A percentile compares a stretch with the other conserved stretches of the same genome.
These are phyloP conservation scores for Propithecus coquereli DNA, from an alignment of 2,113 vertebrate genomes.

Conservation along the genomic window DNA sequence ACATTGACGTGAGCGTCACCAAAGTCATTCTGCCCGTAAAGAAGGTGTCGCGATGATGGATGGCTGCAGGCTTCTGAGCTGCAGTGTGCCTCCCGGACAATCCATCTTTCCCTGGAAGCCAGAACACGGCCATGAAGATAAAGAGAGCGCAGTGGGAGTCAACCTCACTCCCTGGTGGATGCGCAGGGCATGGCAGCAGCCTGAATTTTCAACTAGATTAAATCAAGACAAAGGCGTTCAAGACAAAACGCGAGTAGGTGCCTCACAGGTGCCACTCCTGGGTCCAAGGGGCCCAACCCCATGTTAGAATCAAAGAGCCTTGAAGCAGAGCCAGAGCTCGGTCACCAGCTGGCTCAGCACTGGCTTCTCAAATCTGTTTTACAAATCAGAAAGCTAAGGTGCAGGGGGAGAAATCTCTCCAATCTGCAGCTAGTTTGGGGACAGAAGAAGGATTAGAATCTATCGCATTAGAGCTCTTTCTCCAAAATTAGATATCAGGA, in stretches of 20 bases:
- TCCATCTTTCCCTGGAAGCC: slow-evolving; percentile 25
- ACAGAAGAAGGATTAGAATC: background rate
- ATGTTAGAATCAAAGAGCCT: background rate
- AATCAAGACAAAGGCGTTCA: background rate
- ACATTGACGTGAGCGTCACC: background rate
- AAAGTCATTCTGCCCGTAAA: slow-evolving; percentile 59
- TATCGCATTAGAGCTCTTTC: background rate
- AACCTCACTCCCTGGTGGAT: background rate
- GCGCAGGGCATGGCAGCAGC: background rate
- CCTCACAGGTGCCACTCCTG: background rate
- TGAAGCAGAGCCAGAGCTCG: background rate
- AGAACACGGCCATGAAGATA: background rate
- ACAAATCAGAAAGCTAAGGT: background rate
- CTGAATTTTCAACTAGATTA: background rate
- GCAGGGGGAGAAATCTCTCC: background rate
- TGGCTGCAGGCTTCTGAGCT: slow-evolving; percentile 23
- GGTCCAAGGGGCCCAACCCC: background rate
- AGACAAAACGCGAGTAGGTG: background rate
- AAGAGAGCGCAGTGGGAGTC: background rate
- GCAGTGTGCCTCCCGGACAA: background rate
- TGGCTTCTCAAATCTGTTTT: background rate
- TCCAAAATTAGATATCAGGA: background rate
- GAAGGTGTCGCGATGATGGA: background rate
- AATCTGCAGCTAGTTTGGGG: background rate
- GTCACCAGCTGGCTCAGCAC: background rate